Percentiles rank a stretch among this genome's conserved stretches.
Conservation (phyloP, 2,888 invertebrate genomes). For the Scelioninae gen. 2 region DNA sequence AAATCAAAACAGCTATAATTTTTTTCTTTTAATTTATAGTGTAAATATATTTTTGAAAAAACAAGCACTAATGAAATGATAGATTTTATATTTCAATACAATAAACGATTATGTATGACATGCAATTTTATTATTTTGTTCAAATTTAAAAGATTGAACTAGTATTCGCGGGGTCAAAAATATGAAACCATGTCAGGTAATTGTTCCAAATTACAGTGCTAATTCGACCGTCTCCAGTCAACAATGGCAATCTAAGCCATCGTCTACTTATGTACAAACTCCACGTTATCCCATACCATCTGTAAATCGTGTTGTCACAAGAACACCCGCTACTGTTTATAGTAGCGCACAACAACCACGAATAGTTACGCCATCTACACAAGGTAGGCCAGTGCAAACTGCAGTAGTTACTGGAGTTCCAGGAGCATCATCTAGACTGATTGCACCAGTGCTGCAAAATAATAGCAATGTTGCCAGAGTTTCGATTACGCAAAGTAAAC, state of each 20-base stretch:
- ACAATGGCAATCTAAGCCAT: conserved; percentile 72
- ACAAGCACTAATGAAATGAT: too few species aligned
- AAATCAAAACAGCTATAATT: too few species aligned
- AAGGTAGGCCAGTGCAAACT: conserved; percentile 71
- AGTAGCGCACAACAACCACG: conserved; percentile 69
- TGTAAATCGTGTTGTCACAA: conserved; percentile 68
- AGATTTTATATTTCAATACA: too few species aligned
- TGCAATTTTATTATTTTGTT: too few species aligned
- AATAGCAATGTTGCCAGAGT: conserved; percentile 68
- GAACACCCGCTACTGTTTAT: conserved; percentile 68
- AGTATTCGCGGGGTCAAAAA: conserved; percentile 17
- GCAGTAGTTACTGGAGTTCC: conserved; percentile 71
- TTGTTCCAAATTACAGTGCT: conserved; percentile 62
- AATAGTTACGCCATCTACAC: conserved; percentile 66
- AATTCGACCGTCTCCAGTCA: conserved; percentile 69
- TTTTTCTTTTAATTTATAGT: too few species aligned
- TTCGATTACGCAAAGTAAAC: conserved; percentile 69
- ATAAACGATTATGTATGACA: too few species aligned
- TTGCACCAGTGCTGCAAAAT: conserved; percentile 71
- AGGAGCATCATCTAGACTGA: conserved; percentile 70
- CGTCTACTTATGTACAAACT: conserved; percentile 71
- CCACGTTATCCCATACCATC: conserved; percentile 71
- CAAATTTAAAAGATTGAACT: background rate
- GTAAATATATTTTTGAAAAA: too few species aligned
- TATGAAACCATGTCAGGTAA: conserved; percentile 14